phyloP scores from a whole-genome alignment of 2,888 invertebrate genomes.

The Chloromyia formosa region DNA sequence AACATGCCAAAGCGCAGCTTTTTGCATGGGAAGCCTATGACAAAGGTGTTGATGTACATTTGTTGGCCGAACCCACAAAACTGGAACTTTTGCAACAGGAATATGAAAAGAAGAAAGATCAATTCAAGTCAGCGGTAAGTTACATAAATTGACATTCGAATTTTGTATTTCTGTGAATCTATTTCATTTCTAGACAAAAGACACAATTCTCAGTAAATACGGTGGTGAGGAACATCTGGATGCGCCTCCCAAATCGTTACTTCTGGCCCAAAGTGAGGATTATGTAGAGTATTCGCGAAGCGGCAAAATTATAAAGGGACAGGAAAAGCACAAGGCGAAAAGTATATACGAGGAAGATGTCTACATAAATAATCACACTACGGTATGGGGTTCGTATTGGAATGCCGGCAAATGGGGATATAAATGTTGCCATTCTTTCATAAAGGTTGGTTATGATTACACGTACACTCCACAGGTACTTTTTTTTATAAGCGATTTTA shows the following conservation, averaged over 20 bases:
- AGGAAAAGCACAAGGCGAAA: conserved; percentile 84
- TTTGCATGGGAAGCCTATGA: conserved; percentile 98
- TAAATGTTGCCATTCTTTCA: conserved; percentile 92
- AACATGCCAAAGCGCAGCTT: conserved; percentile 89
- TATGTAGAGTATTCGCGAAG: conserved; percentile 95
- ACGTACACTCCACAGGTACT: not conserved
- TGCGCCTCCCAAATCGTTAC: conserved; percentile 85
- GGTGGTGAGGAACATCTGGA: conserved; percentile 94
- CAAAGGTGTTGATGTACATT: conserved; percentile 91
- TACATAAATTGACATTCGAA: not conserved
- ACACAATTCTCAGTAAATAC: conserved; percentile 88
- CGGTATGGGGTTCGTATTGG: conserved; percentile 98
- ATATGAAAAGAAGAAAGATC: conserved; percentile 88
- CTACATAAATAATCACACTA: conserved; percentile 89
- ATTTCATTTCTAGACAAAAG: conserved; percentile 71
- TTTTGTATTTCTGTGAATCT: not conserved
- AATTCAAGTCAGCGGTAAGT: conserved; percentile 80
- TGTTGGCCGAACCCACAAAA: conserved; percentile 98
- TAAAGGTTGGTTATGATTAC: conserved; percentile 68
- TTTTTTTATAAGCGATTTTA: conserved; percentile 17
- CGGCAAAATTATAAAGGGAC: conserved; percentile 86
- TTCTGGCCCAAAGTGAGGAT: conserved; percentile 91
- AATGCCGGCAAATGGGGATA: conserved; percentile 93
- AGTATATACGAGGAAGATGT: conserved; percentile 96
- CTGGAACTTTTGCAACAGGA: conserved; percentile 89